A percentile compares a stretch with the other conserved stretches of the same genome.
Evolutionary conservation across 2,113 vertebrate species (phyloP).

Genomic region (Nibea albiflora): DNA sequence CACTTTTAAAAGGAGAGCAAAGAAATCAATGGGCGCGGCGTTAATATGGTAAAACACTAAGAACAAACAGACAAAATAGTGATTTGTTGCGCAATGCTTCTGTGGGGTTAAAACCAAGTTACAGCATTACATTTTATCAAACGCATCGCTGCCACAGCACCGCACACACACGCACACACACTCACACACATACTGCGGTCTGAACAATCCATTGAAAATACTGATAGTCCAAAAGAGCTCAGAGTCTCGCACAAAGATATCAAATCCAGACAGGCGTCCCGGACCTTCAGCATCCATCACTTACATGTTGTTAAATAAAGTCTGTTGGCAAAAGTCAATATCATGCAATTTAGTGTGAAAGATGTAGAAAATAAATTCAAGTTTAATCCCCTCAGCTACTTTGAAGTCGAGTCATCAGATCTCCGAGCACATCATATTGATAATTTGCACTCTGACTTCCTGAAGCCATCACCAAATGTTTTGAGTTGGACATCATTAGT

Average conservation of each 20-base stretch:
- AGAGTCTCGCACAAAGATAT: conserved; percentile 17
- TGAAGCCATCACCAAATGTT: neutral
- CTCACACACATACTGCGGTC: conserved; percentile 3
- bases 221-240: conserved; percentile 11
- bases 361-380: conserved; percentile 35
- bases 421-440: neutral
- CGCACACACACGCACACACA: conserved; percentile 17
- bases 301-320: conserved; percentile 13
- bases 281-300: conserved; percentile 45
- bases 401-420: conserved; percentile 15
- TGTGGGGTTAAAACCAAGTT: conserved; percentile 31
- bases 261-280: conserved; percentile 30
- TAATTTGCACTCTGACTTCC: neutral
- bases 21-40: conserved; percentile 37
- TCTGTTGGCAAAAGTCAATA: conserved; percentile 39
- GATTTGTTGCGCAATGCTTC: conserved; percentile 48
- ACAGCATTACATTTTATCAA: conserved; percentile 45
- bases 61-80: conserved; percentile 60
- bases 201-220: conserved; percentile 41
- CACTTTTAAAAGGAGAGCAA: conserved; percentile 28
- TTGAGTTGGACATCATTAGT: neutral
- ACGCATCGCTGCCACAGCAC: neutral
- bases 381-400: conserved; percentile 21
- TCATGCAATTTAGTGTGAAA: conserved; percentile 39
- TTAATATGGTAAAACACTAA: conserved; percentile 47